phyloP scores from a whole-genome alignment of 2,113 vertebrate species.

The Phrynosoma blainvillii region DNA sequence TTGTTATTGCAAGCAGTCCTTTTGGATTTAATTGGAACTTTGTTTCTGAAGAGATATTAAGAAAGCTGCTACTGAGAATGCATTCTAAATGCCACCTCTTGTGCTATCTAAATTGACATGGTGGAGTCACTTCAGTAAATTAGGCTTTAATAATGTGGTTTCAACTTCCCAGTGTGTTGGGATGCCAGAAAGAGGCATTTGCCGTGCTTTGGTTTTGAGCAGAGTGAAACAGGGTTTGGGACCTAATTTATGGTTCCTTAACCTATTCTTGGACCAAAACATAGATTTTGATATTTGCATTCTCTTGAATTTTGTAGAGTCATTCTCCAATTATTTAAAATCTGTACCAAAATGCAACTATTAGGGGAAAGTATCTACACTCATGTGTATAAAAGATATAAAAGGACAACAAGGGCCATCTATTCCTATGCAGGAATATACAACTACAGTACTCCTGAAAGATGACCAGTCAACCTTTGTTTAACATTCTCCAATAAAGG shows the following conservation, averaged over 20 bases:
- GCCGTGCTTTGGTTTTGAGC: not conserved
- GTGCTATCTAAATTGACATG: constrained; percentile 45
- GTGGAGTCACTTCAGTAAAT: constrained; percentile 47
- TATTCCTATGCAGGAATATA: too few relatives aligned
- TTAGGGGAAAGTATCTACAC: not conserved
- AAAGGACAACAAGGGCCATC: too few relatives aligned
- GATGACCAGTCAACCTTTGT: too few relatives aligned
- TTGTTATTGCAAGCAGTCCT: constrained; percentile 37
- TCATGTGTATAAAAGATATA: not conserved
- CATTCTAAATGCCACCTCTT: constrained; percentile 1
- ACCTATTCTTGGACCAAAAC: not conserved
- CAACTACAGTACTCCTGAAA: too few relatives aligned
- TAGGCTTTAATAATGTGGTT: constrained; percentile 40
- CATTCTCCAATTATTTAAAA: not conserved
- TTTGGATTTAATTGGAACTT: constrained; percentile 50
- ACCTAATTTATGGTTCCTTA: not conserved
- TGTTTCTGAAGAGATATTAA: constrained; percentile 35
- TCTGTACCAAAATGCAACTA: not conserved
- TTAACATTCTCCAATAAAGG: too few relatives aligned
- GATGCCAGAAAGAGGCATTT: not conserved
- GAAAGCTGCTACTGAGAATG: constrained; percentile 27
- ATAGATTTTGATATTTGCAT: not conserved
- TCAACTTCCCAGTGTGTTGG: not conserved
- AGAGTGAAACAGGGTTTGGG: not conserved
- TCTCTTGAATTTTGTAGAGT: not conserved